phyloP scores from a whole-genome alignment of 2,797 vertebrate genomes.

The Ambastaia sidthimunki region DNA sequence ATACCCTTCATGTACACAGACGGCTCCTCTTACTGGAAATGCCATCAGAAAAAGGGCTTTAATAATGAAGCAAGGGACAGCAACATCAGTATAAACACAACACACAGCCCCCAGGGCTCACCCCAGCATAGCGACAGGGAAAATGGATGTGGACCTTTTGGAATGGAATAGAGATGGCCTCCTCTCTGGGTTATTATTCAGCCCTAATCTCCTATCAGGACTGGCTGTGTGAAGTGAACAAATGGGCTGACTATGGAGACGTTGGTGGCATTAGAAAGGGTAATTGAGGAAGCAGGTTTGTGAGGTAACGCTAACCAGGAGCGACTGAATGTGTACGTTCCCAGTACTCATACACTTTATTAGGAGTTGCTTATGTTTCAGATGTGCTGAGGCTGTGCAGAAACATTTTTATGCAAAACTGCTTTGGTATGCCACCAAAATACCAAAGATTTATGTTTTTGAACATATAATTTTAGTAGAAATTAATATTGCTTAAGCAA shows the following conservation, averaged over 20 bases:
- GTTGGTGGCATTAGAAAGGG: slow-evolving; percentile 50
- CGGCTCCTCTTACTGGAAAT: slow-evolving; percentile 36
- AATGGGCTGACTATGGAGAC: slow-evolving; percentile 64
- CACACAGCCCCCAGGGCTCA: slow-evolving; percentile 38
- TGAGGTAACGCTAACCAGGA: slow-evolving; percentile 29
- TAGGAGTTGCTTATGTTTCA: slow-evolving; percentile 18
- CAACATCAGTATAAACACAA: slow-evolving; percentile 44
- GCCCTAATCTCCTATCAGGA: slow-evolving; percentile 66
- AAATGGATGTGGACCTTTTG: slow-evolving; percentile 58
- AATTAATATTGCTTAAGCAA: background rate
- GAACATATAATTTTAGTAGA: too few species aligned
- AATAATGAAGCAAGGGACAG: slow-evolving; percentile 35
- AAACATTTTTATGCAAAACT: background rate
- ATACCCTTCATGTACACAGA: slow-evolving; percentile 26
- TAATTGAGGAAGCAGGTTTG: slow-evolving; percentile 53
- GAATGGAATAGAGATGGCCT: slow-evolving; percentile 57
- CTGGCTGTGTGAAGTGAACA: slow-evolving; percentile 56
- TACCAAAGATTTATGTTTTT: background rate
- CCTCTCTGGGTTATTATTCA: slow-evolving; percentile 48
- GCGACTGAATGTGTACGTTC: slow-evolving; percentile 28
- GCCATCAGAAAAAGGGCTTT: slow-evolving; percentile 26
- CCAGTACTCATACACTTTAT: slow-evolving; percentile 18
- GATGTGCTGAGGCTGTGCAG: background rate
- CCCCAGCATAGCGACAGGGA: slow-evolving; percentile 27
- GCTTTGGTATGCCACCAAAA: background rate